Evolutionary conservation across 2,113 vertebrate genomes (phyloP), one percentile per base, ranked within the genome.

Genomic region (Nyctibius bracteatus): DNA sequence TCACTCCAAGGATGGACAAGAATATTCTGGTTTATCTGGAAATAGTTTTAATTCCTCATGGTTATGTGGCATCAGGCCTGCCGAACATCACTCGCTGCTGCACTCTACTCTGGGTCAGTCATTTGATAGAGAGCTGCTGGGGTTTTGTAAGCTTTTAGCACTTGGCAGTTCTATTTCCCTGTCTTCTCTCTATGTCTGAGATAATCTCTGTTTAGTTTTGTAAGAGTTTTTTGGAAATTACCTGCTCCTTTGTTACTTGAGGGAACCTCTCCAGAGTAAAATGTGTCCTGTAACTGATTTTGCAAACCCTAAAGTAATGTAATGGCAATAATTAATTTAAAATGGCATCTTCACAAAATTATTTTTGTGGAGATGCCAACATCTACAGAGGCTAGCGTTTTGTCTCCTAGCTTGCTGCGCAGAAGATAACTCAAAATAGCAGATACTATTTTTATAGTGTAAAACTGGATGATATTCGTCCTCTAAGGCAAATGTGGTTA

Each of bases 61-160:
- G 6, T 31, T 54, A 7, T 19, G 19, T 47, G 33, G n/a, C 27
- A 18, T 61, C 35, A 20, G 21, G 55, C 19, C 44, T 70, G 30
- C 15, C 0, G 0, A 37, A 20, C 13, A 5, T 30, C 18, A 7
- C 28, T 74, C 0, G 0, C 11, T 28, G 41, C 65, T 90, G 78
- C 4, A 3, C 19, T 49, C 14, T 74, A 8, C 58, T 70, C 31
- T 23, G 20, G 25, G 61, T 54, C 39, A 54, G 47, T 46, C 73
- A 6, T 54, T 74, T 35, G 13, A 14, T 43, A 90, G 59, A 71
- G 41, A 66, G 17, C 15, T 62, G 14, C 39, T 85, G 65, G 30
- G 12, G 30, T 24, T 92, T 82, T 74, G 10, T 46, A 67, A 58
- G 25, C 59, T 79, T 71, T 67, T 54, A 71, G 24, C 33, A 14